A percentile compares a stretch with the other conserved stretches of the same genome.
phyloP scores from a whole-genome alignment of 2,888 invertebrate genomes.

The Iphiclides podalirius region DNA sequence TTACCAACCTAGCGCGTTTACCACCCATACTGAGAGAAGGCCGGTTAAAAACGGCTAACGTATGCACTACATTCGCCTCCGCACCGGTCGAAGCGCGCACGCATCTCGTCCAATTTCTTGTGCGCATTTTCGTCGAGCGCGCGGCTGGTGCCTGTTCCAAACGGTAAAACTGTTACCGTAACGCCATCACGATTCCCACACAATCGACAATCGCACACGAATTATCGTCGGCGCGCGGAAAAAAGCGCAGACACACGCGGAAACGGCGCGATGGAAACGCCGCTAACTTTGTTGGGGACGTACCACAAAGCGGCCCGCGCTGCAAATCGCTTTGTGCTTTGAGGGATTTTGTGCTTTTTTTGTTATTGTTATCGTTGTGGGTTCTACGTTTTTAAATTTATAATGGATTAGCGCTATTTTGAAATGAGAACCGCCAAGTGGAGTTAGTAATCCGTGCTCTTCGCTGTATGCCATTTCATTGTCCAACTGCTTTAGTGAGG shows the following conservation, averaged over 20 bases:
- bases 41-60: too few species aligned
- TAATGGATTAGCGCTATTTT: conserved; percentile 1
- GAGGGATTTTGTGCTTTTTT: conserved; percentile 3
- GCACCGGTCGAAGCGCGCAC: too few species aligned
- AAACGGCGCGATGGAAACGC: conserved; percentile 19
- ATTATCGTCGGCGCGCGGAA: conserved; percentile 39
- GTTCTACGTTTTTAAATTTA: background rate
- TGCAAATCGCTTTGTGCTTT: conserved; percentile 7
- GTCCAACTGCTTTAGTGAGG: too few species aligned
- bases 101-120: too few species aligned
- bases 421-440: background rate
- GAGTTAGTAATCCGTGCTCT: too few species aligned
- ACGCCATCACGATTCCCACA: conserved; percentile 28
- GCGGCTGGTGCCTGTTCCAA: too few species aligned
- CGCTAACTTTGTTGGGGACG: conserved; percentile 18
- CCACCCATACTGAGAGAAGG: too few species aligned
- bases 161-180: conserved; percentile 20
- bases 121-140: too few species aligned
- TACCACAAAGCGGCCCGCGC: conserved; percentile 7
- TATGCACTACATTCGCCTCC: too few species aligned
- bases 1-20: too few species aligned
- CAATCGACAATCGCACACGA: conserved; percentile 40
- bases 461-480: too few species aligned
- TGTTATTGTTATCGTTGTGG: background rate
- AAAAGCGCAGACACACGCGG: conserved; percentile 25